A percentile compares a stretch with the other conserved stretches of the same genome.
phyloP scores from a whole-genome alignment of 2,888 invertebrate genomes.

The Zhuqinia jingwanae region DNA sequence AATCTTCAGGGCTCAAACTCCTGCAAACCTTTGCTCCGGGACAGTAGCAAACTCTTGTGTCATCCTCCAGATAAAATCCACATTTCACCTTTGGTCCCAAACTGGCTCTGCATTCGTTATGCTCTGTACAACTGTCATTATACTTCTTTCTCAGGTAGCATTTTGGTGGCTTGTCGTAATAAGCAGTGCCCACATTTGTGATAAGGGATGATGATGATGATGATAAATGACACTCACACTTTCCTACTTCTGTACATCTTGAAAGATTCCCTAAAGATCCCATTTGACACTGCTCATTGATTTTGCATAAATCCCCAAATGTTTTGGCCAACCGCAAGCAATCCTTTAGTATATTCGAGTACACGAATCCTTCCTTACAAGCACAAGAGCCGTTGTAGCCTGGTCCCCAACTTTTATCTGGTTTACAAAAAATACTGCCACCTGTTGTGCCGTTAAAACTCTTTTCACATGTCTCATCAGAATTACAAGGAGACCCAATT shows the following conservation, averaged over 20 bases:
- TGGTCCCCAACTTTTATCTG: neutral
- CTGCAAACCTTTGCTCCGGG: constrained; percentile 68
- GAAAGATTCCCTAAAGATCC: constrained; percentile 50
- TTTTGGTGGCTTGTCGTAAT: constrained; percentile 23
- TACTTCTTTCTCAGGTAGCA: constrained; percentile 65
- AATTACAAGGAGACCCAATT: constrained; percentile 53
- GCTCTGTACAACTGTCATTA: constrained; percentile 62
- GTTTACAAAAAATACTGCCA: constrained; percentile 54
- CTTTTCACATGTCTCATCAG: constrained; percentile 52
- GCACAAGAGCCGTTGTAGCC: constrained; percentile 47
- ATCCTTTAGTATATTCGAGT: neutral
- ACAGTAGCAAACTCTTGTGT: constrained; percentile 67
- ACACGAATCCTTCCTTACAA: constrained; percentile 52
- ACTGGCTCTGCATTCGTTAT: constrained; percentile 64
- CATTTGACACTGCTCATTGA: constrained; percentile 47
- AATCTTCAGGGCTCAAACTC: no score
- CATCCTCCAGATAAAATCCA: neutral
- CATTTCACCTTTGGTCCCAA: constrained; percentile 63
- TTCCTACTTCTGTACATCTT: constrained; percentile 17
- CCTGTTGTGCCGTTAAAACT: no score
- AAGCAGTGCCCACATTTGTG: constrained; percentile 27
- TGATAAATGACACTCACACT: constrained; percentile 54
- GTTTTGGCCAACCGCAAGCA: constrained; percentile 56
- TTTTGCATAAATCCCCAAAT: constrained; percentile 39
- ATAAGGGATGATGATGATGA: neutral